phyloP scores from a whole-genome alignment of 2,797 vertebrate genomes.

The Leptatherina wallacei region DNA sequence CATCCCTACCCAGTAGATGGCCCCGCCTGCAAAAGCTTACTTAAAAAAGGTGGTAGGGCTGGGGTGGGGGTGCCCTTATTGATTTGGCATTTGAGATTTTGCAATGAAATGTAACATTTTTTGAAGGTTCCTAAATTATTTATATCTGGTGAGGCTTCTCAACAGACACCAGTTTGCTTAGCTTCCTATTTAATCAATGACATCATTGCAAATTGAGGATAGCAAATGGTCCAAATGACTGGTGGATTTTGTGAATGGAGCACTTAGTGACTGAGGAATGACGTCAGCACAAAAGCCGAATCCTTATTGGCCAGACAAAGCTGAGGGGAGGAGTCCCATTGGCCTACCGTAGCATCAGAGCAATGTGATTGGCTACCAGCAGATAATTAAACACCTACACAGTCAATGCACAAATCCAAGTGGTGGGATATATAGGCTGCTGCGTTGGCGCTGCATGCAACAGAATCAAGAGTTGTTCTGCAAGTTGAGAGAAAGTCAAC shows the following conservation, averaged over 20 bases:
- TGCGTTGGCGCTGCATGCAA: slow-evolving; percentile 73
- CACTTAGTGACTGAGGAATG: slow-evolving; percentile 80
- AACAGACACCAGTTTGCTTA: slow-evolving; percentile 60
- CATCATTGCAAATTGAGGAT: slow-evolving; percentile 83
- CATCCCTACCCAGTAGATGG: slow-evolving; percentile 84
- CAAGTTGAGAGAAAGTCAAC: slow-evolving; percentile 77
- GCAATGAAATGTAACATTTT: slow-evolving; percentile 67
- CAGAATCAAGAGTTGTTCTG: slow-evolving; percentile 82
- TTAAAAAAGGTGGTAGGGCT: slow-evolving; percentile 14
- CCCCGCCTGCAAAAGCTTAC: slow-evolving; percentile 76
- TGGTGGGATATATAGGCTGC: slow-evolving; percentile 88
- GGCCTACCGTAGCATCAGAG: slow-evolving; percentile 67
- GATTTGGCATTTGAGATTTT: slow-evolving; percentile 72
- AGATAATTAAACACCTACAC: slow-evolving; percentile 89
- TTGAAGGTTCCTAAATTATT: slow-evolving; percentile 71
- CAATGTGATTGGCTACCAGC: slow-evolving; percentile 82
- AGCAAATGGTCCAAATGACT: slow-evolving; percentile 75
- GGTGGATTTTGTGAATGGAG: slow-evolving; percentile 86
- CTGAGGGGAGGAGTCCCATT: slow-evolving; percentile 68
- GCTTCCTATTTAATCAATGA: slow-evolving; percentile 79
- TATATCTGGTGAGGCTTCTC: slow-evolving; percentile 72
- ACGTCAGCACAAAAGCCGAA: slow-evolving; percentile 82
- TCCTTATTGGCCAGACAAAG: slow-evolving; percentile 73
- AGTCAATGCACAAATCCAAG: slow-evolving; percentile 83
- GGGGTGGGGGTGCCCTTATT: slow-evolving; percentile 35